Conservation (phyloP, 2,797 vertebrate species). For the Rousettus madagascariensis region DNA sequence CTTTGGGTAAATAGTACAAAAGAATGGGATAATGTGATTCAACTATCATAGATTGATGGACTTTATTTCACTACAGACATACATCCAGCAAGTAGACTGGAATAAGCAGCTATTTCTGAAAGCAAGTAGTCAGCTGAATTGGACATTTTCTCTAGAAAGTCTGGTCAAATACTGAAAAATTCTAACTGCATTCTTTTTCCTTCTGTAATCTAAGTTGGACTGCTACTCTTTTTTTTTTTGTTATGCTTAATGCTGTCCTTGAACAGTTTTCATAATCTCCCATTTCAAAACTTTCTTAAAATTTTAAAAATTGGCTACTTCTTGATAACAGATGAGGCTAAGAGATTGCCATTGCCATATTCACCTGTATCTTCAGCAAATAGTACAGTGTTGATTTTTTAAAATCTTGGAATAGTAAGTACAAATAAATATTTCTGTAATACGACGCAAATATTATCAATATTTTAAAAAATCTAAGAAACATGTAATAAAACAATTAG, state of each 20-base stretch:
- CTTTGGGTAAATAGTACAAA: neutral
- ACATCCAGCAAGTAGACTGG: neutral
- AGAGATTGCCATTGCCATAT: neutral
- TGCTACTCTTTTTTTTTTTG: neutral
- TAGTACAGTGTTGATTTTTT: neutral
- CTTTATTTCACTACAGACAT: neutral
- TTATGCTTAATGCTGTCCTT: neutral
- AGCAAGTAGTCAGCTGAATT: neutral
- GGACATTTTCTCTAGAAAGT: neutral
- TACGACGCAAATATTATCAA: neutral
- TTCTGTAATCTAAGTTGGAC: neutral
- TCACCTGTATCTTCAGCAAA: neutral
- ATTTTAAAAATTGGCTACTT: neutral
- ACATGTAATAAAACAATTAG: neutral
- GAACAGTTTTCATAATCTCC: neutral
- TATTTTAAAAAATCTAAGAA: neutral
- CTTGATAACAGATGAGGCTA: neutral
- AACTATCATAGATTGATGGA: neutral
- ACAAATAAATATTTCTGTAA: neutral
- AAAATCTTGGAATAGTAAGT: neutral
- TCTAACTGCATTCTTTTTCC: neutral
- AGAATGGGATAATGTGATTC: neutral
- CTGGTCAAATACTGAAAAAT: neutral
- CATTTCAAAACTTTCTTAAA: slow-evolving; percentile 15
- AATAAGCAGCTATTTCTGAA: neutral